A percentile compares a stretch with the other conserved stretches of the same genome.
Evolutionary conservation across 2,888 invertebrate genomes (phyloP).

Genomic region (Drosophila rellima): DNA sequence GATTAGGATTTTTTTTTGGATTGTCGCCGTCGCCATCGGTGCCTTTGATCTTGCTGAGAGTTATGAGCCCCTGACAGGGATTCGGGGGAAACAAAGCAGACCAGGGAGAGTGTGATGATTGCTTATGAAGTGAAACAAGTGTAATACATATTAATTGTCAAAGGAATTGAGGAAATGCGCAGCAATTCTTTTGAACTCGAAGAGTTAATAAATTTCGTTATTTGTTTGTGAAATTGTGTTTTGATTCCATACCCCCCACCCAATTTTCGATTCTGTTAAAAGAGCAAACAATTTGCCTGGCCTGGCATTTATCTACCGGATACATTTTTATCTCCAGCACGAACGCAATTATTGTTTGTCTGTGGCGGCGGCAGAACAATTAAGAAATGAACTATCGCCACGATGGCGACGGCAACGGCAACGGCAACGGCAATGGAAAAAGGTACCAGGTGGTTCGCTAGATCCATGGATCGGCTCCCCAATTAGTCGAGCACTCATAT

Average conservation of each 20-base stretch:
- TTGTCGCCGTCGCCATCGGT: conserved; percentile 62
- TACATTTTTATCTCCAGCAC: conserved; percentile 76
- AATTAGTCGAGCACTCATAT: conserved; percentile 59
- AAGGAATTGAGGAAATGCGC: conserved; percentile 76
- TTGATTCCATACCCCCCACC: conserved; percentile 3
- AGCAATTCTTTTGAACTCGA: conserved; percentile 76
- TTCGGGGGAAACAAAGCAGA: conserved; percentile 56
- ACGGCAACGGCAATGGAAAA: conserved; percentile 36
- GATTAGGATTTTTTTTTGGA: conserved; percentile 23
- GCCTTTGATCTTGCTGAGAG: conserved; percentile 64
- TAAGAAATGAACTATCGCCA: conserved; percentile 77
- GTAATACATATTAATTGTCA: conserved; percentile 73
- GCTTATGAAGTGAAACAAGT: conserved; percentile 54
- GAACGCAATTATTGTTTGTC: conserved; percentile 70
- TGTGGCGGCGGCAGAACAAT: conserved; percentile 67
- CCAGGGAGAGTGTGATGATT: conserved; percentile 53
- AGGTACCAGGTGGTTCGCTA: conserved; percentile 45
- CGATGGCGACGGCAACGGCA: conserved; percentile 49
- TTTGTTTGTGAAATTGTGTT: conserved; percentile 72
- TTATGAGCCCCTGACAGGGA: conserved; percentile 45
- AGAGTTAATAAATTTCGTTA: conserved; percentile 72
- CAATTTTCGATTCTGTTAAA: conserved; percentile 19
- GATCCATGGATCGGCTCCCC: conserved; percentile 39
- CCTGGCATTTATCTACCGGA: conserved; percentile 74
- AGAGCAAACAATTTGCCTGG: conserved; percentile 61